phyloP scores from a whole-genome alignment of 1,140 invertebrate genomes.

The Euglossa dilemma region DNA sequence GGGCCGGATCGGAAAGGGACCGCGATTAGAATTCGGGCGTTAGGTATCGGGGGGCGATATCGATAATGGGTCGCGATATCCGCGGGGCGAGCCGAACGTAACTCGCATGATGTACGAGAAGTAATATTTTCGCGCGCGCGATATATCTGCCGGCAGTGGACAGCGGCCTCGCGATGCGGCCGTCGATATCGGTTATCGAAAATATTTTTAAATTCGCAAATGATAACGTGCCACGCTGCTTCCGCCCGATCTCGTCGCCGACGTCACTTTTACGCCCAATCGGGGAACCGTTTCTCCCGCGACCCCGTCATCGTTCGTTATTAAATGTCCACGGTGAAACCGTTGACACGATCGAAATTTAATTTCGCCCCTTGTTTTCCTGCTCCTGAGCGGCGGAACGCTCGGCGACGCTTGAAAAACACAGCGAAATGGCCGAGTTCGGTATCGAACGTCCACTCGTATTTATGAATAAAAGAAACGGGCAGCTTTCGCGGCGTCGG shows the following conservation, averaged over 20 bases:
- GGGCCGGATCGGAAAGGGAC: conserved; percentile 28
- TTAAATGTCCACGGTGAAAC: not conserved
- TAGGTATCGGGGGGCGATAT: conserved; percentile 58
- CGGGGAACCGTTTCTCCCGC: not conserved
- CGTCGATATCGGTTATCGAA: conserved; percentile 67
- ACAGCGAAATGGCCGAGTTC: not conserved
- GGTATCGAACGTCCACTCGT: not conserved
- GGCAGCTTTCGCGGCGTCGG: not conserved
- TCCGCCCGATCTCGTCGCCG: conserved; percentile 20
- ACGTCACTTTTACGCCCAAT: conserved; percentile 23
- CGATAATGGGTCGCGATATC: conserved; percentile 68
- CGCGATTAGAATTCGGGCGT: conserved; percentile 63
- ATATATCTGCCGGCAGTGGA: conserved; percentile 70
- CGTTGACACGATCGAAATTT: not conserved
- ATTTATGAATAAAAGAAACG: not conserved
- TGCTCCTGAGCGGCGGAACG: too few relatives aligned
- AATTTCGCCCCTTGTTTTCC: not conserved
- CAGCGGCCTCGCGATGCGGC: conserved; percentile 61
- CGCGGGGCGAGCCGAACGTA: conserved; percentile 37
- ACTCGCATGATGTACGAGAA: conserved; percentile 67
- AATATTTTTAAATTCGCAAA: conserved; percentile 64
- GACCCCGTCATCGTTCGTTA: conserved; percentile 15
- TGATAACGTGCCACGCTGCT: conserved; percentile 32
- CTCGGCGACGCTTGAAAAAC: not conserved
- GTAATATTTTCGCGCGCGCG: conserved; percentile 70